These are phyloP conservation scores for Ceyx erithaca DNA, from an alignment of 2,797 vertebrate genomes.

Conservation along the genomic window DNA sequence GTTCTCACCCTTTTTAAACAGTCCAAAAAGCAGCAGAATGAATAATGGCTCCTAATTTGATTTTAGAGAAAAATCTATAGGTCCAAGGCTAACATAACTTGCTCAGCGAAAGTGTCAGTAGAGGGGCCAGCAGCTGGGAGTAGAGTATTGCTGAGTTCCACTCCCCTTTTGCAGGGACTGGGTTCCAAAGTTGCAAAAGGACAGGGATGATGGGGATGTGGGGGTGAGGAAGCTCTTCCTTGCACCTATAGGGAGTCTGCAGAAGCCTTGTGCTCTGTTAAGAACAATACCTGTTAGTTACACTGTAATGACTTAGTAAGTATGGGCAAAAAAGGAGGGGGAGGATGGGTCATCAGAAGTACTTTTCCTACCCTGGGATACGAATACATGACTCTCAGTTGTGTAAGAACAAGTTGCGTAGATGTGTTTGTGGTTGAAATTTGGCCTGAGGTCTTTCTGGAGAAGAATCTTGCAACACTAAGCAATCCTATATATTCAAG, in stretches of 20 bases:
- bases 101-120: neutral
- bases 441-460: conserved; percentile 45
- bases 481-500: conserved; percentile 8
- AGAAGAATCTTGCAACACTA: conserved; percentile 25
- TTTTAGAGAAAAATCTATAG: neutral
- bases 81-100: neutral
- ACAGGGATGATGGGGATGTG: no score
- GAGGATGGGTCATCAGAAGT: neutral
- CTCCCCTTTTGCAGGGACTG: fast-evolving
- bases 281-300: neutral
- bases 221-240: neutral
- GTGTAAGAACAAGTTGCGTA: conserved; percentile 7
- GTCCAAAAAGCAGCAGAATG: neutral
- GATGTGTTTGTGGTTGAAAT: conserved; percentile 43
- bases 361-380: conserved; percentile 60
- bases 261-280: neutral
- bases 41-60: neutral
- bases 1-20: neutral
- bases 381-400: conserved; percentile 4
- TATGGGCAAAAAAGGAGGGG: neutral
- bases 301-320: neutral
- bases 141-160: fast-evolving
- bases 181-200: neutral
- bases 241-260: neutral
- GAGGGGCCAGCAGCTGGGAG: neutral